Evolutionary conservation across 2,888 invertebrate genomes (phyloP).

Genomic region (Pyrrhosoma nymphula): DNA sequence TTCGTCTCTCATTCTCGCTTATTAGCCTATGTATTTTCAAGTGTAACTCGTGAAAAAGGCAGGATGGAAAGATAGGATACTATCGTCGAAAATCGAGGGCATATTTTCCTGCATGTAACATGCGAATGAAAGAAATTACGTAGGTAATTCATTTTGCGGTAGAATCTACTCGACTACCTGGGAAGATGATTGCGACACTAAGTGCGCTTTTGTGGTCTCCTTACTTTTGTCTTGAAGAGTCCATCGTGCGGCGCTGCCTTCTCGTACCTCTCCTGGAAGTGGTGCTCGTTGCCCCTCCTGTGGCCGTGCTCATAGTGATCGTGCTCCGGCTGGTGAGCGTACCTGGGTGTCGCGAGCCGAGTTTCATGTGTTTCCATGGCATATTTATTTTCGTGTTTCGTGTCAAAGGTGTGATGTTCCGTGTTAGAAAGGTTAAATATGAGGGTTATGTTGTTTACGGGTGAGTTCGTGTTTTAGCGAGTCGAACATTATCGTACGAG

Average conservation of each 20-base stretch:
- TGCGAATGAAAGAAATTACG: no score
- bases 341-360: slow-evolving; percentile 79
- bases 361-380: slow-evolving; percentile 40
- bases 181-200: no score
- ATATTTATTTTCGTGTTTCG: background rate
- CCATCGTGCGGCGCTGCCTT: slow-evolving; percentile 84
- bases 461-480: background rate
- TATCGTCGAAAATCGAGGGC: no score
- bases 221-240: slow-evolving; percentile 88
- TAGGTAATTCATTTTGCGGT: no score
- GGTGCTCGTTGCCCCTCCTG: slow-evolving; percentile 85
- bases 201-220: slow-evolving; percentile 70
- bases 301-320: slow-evolving; percentile 87
- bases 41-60: no score
- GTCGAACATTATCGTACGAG: background rate
- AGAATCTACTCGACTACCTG: no score
- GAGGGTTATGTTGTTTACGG: background rate
- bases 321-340: slow-evolving; percentile 84
- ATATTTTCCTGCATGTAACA: no score
- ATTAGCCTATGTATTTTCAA: no score
- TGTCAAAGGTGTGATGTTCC: background rate
- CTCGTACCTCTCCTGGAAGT: slow-evolving; percentile 87
- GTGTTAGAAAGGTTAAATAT: background rate
- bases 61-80: no score
- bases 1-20: no score